Base-by-base conservation (phyloP, 1,140 invertebrate genomes). In the Drosophila chauvacae region DNA sequence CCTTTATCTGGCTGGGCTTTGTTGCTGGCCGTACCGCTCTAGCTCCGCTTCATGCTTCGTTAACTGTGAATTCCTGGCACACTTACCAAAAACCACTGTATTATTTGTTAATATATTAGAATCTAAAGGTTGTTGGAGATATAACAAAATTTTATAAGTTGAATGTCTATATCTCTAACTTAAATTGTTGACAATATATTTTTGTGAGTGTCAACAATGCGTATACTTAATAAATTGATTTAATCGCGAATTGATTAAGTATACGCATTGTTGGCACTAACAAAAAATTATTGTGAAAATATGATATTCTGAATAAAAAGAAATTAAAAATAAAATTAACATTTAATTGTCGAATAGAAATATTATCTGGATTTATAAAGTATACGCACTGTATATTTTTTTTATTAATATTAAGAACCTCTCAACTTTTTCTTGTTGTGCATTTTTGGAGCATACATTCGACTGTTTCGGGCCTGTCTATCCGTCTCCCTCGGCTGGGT, bases 11-110 rank as follows among this genome's bases (percentile, higher is more conserved):
- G 61, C 35, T 39, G 13, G 42, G 10, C 37, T 35, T 72, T 71
- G 63, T 72, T 62, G 59, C n/a, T 62, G 30, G 33, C 16, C 44
- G 35, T 68, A 75, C 68, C 55, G 63, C 76, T 72, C 65, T 47
- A 68, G 81, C 80, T 64, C 69, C 69, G 80, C 84, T 88, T 90
- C 73, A 88, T 83, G 84, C 85, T 88, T 88, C 84, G 84, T 88
- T 88, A 84, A 74, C 80, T 88, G 80, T 72, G 77, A 88, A 88
- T 88, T 88, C 85, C 84, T 81, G 69, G 26, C 51, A 69, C 53
- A 55, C 53, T 55, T 1, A 4, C 2, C n/a, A 23, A 55, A 55
- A 37, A 3, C 4, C 1, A 1, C 1, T 9, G 6, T 7, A 6
- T 3, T 10, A 33, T 9, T 33, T 9, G 30, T 7, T 30, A 9